These are phyloP conservation scores for Thunnus maccoyii DNA, from an alignment of 2,113 vertebrate genomes.

Conservation along the genomic window DNA sequence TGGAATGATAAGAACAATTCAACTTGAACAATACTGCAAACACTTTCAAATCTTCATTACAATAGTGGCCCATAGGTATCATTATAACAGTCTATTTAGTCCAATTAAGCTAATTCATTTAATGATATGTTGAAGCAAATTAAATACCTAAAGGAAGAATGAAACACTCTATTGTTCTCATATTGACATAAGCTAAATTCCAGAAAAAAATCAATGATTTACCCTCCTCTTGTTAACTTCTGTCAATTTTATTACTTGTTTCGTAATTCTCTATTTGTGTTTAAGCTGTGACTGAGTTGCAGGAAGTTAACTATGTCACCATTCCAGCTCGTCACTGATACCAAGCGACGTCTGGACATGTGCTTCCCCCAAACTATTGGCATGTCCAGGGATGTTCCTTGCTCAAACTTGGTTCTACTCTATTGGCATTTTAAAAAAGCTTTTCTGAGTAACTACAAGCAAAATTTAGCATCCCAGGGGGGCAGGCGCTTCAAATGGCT, in stretches of 20 bases:
- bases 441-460: conserved; percentile 11
- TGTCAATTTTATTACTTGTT: not conserved
- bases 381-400: conserved; percentile 12
- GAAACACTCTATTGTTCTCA: not conserved
- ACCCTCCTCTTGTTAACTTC: not conserved
- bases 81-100: not conserved
- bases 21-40: not conserved
- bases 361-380: not conserved
- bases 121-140: not conserved
- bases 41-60: not conserved
- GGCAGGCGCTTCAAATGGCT: conserved; percentile 7
- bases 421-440: conserved; percentile 21
- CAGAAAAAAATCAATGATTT: not conserved
- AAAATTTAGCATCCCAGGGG: conserved; percentile 10
- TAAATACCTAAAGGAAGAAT: not conserved
- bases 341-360: conserved; percentile 3
- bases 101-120: not conserved
- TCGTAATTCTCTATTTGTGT: conserved; percentile 12
- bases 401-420: conserved; percentile 19
- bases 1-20: not conserved
- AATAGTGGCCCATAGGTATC: not conserved
- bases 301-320: not conserved
- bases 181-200: not conserved
- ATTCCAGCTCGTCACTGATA: not conserved
- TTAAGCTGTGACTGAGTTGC: not conserved